These are phyloP conservation scores for Brenthis hecate DNA, from an alignment of 2,888 invertebrate genomes.

Conservation along the genomic window DNA sequence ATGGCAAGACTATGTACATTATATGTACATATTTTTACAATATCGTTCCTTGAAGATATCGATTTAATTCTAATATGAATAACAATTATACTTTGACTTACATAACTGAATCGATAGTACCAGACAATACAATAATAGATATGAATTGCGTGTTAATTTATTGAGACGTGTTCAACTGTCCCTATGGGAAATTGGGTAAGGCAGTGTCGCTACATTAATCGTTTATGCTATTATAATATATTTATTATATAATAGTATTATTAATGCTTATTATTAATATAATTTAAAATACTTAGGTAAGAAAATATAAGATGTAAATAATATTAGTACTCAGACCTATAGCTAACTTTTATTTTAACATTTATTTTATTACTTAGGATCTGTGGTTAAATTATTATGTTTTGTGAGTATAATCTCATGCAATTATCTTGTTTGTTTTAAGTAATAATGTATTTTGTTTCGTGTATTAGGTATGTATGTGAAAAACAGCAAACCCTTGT, in stretches of 20 bases:
- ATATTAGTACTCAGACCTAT: background rate
- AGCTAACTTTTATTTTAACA: background rate
- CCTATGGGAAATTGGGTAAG: slow-evolving; percentile 39
- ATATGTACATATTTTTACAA: too few species aligned
- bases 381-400: too few species aligned
- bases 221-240: slow-evolving; percentile 30
- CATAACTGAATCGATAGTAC: slow-evolving; percentile 13
- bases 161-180: slow-evolving; percentile 44
- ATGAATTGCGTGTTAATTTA: slow-evolving; percentile 46
- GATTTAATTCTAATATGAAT: background rate
- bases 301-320: background rate
- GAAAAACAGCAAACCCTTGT: slow-evolving; percentile 61
- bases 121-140: slow-evolving; percentile 31
- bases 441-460: too few species aligned
- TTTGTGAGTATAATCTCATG: background rate
- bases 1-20: too few species aligned
- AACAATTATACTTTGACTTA: slow-evolving; percentile 4
- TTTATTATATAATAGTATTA: background rate
- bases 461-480: slow-evolving; percentile 11
- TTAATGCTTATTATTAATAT: background rate
- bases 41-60: background rate
- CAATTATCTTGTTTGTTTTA: too few species aligned
- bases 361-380: background rate
- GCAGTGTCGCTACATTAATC: slow-evolving; percentile 43
- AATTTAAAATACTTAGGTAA: background rate